Conservation (phyloP, 2,797 vertebrate species). For the Alosa sapidissima region DNA sequence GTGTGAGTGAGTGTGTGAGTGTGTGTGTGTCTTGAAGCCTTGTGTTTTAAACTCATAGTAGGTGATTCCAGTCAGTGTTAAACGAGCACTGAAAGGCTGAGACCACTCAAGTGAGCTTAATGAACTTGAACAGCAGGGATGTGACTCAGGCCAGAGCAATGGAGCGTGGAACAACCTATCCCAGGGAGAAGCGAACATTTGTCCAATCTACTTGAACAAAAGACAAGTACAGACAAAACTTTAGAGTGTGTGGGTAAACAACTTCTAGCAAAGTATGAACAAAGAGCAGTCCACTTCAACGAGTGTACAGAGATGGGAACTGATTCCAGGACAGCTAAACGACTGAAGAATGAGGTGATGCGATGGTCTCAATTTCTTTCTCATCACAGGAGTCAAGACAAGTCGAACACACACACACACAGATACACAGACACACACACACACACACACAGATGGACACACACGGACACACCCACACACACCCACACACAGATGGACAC, state of each 20-base stretch:
- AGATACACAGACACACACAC: too few relatives aligned
- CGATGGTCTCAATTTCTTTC: neutral
- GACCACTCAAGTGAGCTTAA: neutral
- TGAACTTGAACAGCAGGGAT: slow-evolving; percentile 2
- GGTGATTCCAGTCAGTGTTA: slow-evolving; percentile 19
- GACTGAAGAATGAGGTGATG: neutral
- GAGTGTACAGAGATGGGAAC: neutral
- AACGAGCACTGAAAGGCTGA: slow-evolving; percentile 13
- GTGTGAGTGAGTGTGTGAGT: neutral
- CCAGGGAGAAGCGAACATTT: neutral
- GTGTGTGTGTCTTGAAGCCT: neutral
- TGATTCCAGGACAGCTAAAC: neutral
- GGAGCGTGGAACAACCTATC: neutral
- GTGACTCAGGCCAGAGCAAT: neutral
- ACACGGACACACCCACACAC: too few relatives aligned
- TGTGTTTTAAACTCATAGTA: slow-evolving; percentile 19
- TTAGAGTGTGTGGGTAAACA: neutral
- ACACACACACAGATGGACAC: too few relatives aligned
- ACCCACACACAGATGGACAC: too few relatives aligned
- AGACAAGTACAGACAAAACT: neutral
- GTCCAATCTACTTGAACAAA: neutral
- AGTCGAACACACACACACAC: neutral
- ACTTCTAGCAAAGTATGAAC: neutral
- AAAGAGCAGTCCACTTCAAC: neutral
- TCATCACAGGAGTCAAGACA: neutral